Conservation (phyloP, 2,113 vertebrate genomes). For the Narcine bancroftii region DNA sequence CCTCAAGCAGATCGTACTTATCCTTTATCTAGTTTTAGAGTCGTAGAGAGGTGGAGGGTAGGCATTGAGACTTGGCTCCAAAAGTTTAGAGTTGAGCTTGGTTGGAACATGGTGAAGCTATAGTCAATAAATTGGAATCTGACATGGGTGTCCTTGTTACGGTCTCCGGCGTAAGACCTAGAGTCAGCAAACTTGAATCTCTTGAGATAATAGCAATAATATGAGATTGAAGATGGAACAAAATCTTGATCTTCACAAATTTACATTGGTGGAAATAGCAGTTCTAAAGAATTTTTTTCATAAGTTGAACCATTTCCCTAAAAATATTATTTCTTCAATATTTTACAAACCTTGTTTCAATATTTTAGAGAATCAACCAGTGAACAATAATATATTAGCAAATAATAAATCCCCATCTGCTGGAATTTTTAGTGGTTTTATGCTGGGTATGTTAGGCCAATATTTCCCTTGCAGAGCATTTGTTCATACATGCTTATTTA, state of each 20-base stretch:
- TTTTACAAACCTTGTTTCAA: not conserved
- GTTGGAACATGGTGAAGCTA: no score
- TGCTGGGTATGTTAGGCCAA: no score
- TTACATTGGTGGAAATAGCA: not conserved
- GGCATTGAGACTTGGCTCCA: no score
- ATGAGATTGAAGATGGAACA: no score
- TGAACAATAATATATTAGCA: no score
- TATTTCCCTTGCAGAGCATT: not conserved
- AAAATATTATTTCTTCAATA: not conserved
- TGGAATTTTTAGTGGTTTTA: not conserved
- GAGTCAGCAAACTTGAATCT: not conserved
- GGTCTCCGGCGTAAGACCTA: no score
- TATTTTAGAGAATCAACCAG: not conserved
- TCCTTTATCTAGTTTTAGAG: not conserved
- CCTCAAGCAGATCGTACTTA: not conserved
- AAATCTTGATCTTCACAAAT: no score
- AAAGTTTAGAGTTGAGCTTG: no score
- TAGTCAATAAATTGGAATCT: no score
- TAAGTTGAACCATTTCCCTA: not conserved
- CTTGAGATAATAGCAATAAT: not conserved
- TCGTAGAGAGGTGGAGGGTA: no score
- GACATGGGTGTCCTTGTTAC: no score
- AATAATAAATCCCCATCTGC: not conserved
- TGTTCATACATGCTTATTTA: not conserved
- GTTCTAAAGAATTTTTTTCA: not conserved